Percentiles rank a stretch among this genome's conserved stretches.
Conservation (phyloP, 2,888 invertebrate genomes). For the Hecatera dysodea region DNA sequence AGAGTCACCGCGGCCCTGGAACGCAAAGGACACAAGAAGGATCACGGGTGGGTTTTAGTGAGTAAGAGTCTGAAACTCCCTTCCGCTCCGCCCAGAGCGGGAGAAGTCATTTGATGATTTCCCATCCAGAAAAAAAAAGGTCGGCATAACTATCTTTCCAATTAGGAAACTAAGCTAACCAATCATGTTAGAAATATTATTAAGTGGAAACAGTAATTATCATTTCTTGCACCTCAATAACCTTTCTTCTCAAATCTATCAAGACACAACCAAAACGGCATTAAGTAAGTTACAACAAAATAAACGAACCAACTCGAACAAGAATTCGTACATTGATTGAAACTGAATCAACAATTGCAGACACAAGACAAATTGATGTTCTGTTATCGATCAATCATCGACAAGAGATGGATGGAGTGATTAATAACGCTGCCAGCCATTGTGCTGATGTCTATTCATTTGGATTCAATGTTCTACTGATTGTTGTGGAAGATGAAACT, state of each 20-base stretch:
- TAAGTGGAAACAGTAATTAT: not conserved
- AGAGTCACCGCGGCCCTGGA: no score
- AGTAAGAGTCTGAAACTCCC: no score
- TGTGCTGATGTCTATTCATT: conserved; percentile 42
- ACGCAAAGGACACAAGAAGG: no score
- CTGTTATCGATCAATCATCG: conserved; percentile 55
- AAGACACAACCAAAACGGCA: not conserved
- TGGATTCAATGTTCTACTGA: conserved; percentile 8
- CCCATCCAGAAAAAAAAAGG: no score
- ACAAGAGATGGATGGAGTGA: conserved; percentile 42
- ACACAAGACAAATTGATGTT: conserved; percentile 54
- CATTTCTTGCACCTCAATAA: not conserved
- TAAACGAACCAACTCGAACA: conserved; percentile 6
- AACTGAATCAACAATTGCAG: conserved; percentile 50
- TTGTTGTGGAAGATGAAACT: not conserved
- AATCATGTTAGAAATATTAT: no score
- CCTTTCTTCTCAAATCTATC: not conserved
- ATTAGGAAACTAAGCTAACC: not conserved
- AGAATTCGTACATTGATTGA: conserved; percentile 44
- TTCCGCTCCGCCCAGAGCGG: no score
- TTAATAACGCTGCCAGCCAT: conserved; percentile 49
- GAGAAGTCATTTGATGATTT: no score
- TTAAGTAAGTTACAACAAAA: not conserved
- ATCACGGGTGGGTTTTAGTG: no score
- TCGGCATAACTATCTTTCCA: not conserved